Evolutionary conservation across 2,113 vertebrate species (phyloP).

Genomic region (Rhegmatorhina hoffmannsi): DNA sequence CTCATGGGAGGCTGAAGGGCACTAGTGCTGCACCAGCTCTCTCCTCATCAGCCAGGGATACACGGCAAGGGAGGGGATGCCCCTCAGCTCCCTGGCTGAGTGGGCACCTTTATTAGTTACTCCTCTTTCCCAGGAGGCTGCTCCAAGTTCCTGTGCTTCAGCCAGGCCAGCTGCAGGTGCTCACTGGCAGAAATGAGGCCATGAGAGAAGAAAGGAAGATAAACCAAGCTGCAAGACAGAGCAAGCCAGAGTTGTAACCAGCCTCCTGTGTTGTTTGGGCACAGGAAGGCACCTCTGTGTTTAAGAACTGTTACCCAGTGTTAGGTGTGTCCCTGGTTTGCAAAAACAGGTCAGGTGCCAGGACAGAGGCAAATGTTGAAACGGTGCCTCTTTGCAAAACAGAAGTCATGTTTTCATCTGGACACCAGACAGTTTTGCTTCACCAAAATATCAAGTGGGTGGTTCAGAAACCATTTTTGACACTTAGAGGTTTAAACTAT

Average conservation of each 20-base stretch:
- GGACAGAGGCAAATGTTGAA: background rate
- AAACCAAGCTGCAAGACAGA: background rate
- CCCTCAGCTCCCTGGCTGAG: background rate
- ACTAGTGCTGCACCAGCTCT: background rate
- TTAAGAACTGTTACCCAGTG: background rate
- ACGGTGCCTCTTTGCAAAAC: background rate
- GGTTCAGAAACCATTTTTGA: background rate
- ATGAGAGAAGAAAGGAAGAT: background rate
- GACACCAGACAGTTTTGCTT: background rate
- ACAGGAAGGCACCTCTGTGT: background rate
- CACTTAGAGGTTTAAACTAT: background rate
- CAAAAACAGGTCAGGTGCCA: background rate
- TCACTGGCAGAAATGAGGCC: rapidly evolving
- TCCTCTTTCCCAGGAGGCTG: background rate
- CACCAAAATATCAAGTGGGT: background rate
- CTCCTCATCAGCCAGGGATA: background rate
- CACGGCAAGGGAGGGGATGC: background rate
- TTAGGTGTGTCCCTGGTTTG: background rate
- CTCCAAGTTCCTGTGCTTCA: background rate
- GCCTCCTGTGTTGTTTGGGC: background rate
- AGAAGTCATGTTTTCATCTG: background rate
- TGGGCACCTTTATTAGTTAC: background rate
- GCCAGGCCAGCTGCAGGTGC: background rate
- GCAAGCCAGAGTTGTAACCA: background rate
- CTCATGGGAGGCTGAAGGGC: background rate